phyloP scores from a whole-genome alignment of 2,113 vertebrate genomes.

The Clarias magur region DNA sequence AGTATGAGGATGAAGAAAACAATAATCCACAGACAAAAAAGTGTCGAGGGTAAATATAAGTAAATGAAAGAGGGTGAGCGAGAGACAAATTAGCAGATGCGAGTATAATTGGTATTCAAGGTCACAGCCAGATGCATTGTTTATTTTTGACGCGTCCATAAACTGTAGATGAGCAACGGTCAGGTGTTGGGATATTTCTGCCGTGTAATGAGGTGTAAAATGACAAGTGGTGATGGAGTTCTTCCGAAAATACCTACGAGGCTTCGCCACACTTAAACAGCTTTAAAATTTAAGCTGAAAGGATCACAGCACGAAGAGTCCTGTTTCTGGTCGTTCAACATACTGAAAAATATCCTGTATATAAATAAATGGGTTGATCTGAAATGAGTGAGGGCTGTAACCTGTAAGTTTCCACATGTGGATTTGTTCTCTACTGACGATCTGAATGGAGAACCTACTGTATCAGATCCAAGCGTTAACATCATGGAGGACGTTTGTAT shows the following conservation, averaged over 20 bases:
- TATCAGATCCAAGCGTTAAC: neutral
- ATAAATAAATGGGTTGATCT: conserved; percentile 48
- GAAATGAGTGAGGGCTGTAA: conserved; percentile 55
- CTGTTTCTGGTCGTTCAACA: conserved; percentile 52
- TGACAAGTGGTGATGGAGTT: conserved; percentile 52
- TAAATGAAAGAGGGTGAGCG: neutral
- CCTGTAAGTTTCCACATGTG: neutral
- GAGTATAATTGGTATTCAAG: conserved; percentile 24
- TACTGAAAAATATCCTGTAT: conserved; percentile 54
- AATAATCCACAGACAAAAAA: neutral
- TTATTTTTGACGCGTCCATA: conserved; percentile 52
- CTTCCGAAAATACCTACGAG: conserved; percentile 57
- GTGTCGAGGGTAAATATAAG: neutral
- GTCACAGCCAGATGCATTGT: conserved; percentile 38
- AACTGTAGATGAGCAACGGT: conserved; percentile 36
- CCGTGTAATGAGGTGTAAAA: conserved; percentile 35
- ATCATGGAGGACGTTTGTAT: too few relatives aligned
- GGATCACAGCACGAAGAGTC: conserved; percentile 58
- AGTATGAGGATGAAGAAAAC: neutral
- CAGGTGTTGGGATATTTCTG: conserved; percentile 53
- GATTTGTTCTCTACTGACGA: neutral
- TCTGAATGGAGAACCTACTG: neutral
- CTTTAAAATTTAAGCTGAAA: conserved; percentile 30
- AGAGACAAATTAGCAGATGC: conserved; percentile 22
- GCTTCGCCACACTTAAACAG: neutral